Conservation (phyloP, 2,797 vertebrate species). For the Perodicticus potto region DNA sequence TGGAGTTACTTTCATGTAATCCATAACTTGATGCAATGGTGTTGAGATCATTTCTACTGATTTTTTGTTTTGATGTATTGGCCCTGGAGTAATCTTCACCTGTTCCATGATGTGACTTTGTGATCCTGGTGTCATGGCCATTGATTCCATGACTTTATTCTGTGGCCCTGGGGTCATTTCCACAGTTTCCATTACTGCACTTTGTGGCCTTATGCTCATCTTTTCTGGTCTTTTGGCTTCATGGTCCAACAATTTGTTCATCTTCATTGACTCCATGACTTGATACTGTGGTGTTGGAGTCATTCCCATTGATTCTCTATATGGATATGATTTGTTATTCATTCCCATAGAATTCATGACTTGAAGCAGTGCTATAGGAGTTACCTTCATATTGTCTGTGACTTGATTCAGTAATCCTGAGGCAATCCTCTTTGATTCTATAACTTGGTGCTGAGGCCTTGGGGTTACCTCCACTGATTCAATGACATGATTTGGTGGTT, state of each 20-base stretch:
- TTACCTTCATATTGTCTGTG: conserved; percentile 52
- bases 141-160: conserved; percentile 27
- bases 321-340: conserved; percentile 48
- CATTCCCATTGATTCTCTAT: background rate
- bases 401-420: background rate
- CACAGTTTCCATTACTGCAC: conserved; percentile 17
- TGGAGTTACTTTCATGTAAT: conserved; percentile 59
- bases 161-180: background rate
- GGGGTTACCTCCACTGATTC: conserved; percentile 37
- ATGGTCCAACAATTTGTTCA: background rate
- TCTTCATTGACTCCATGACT: conserved; percentile 41
- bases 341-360: conserved; percentile 61
- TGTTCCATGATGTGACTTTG: conserved; percentile 57
- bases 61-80: conserved; percentile 54
- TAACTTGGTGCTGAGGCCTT: background rate
- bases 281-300: conserved; percentile 35
- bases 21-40: conserved; percentile 21
- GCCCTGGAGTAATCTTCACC: background rate
- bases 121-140: background rate
- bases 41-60: conserved; percentile 32
- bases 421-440: background rate
- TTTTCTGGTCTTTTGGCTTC: conserved; percentile 48
- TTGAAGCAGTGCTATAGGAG: conserved; percentile 63
- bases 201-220: background rate
- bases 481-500: conserved; percentile 12